Conservation (phyloP, 2,797 vertebrate genomes). For the Scleropages formosus region DNA sequence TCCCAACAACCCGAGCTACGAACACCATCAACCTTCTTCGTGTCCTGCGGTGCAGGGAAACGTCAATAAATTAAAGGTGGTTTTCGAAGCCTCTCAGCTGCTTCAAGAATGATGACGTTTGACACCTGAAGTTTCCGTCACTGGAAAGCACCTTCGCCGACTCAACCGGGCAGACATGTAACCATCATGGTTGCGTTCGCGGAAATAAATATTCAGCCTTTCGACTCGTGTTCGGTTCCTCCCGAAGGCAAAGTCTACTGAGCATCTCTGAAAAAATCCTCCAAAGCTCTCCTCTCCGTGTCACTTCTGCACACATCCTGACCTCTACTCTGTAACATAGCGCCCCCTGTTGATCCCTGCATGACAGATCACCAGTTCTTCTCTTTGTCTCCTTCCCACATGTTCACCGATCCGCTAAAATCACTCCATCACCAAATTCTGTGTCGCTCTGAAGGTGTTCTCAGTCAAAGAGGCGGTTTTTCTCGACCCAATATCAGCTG, state of each 20-base stretch:
- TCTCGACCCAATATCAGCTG: no score
- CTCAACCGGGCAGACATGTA: neutral
- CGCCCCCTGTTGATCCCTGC: conserved; percentile 22
- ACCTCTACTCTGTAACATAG: conserved; percentile 2
- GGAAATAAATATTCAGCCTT: neutral
- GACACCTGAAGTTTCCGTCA: neutral
- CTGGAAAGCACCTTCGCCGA: neutral
- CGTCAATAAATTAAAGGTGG: neutral
- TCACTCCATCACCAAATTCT: neutral
- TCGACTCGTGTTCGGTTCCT: neutral
- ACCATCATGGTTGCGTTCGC: neutral
- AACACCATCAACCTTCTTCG: no score
- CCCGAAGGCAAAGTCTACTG: conserved; percentile 10
- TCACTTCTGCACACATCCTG: neutral
- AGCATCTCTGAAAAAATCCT: neutral
- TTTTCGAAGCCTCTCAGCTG: neutral
- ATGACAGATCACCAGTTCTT: neutral
- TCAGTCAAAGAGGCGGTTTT: neutral
- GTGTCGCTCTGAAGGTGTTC: neutral
- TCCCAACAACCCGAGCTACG: no score
- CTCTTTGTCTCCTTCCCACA: neutral
- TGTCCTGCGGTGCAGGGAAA: neutral
- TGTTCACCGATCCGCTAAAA: neutral
- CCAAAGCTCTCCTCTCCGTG: neutral
- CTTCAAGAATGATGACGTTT: neutral